phyloP scores from a whole-genome alignment of 2,888 invertebrate species.

The Nemurella pictetii region DNA sequence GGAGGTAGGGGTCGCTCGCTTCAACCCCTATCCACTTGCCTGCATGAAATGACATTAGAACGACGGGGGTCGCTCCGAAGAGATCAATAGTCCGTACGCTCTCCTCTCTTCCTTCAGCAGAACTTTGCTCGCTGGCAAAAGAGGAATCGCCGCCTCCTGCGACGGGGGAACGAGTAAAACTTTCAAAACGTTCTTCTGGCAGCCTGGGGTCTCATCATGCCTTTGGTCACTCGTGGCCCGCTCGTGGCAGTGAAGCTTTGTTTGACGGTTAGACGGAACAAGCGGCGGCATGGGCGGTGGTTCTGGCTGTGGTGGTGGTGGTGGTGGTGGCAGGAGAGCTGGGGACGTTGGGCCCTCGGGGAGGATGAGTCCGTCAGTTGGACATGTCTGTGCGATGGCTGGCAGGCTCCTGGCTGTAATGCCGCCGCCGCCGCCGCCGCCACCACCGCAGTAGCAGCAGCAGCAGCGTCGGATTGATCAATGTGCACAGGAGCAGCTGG shows the following conservation, averaged over 20 bases:
- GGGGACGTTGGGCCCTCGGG: background rate
- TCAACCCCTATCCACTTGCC: conserved; percentile 33
- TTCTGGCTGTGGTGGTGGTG: background rate
- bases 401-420: background rate
- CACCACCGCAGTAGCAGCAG: no score
- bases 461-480: background rate
- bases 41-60: conserved; percentile 42
- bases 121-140: background rate
- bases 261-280: no score
- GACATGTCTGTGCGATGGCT: background rate
- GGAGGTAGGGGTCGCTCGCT: conserved; percentile 24
- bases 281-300: no score
- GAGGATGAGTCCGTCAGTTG: background rate
- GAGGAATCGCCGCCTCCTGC: background rate
- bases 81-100: conserved; percentile 39
- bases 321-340: background rate
- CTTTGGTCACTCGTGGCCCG: background rate
- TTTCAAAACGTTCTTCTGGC: background rate
- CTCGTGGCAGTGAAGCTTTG: background rate
- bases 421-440: background rate
- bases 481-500: conserved; percentile 3
- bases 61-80: conserved; percentile 37
- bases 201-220: background rate
- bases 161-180: background rate
- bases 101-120: conserved; percentile 11